These are phyloP conservation scores for Chiroxiphia lanceolata DNA, from an alignment of 2,797 vertebrate species.

Conservation along the genomic window DNA sequence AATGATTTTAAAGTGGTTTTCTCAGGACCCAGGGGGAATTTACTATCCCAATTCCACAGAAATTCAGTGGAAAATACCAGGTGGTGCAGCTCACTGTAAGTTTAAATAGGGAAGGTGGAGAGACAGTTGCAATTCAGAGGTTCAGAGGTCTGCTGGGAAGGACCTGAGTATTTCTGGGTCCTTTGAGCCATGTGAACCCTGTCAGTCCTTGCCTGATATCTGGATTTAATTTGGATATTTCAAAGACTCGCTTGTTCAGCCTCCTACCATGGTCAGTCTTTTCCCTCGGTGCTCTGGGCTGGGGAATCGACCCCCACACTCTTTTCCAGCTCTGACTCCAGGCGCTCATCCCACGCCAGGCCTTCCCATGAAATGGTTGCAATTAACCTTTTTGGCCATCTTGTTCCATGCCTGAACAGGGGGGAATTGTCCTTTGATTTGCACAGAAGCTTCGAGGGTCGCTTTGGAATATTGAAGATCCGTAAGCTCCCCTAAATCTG, in stretches of 20 bases:
- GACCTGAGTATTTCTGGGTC: not conserved
- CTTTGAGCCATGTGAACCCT: not conserved
- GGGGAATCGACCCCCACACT: not conserved
- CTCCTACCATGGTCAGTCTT: fast-evolving
- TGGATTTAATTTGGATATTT: not conserved
- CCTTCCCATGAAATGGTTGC: fast-evolving
- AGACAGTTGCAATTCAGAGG: not conserved
- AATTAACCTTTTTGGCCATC: not conserved
- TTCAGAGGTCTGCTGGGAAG: not conserved
- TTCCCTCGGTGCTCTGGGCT: not conserved
- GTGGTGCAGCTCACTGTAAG: not conserved
- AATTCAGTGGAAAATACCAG: not conserved
- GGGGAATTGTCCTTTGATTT: not conserved
- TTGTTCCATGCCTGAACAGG: not conserved
- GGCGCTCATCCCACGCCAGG: fast-evolving
- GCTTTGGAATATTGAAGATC: fast-evolving
- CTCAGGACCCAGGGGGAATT: not conserved
- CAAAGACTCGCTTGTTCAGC: not conserved
- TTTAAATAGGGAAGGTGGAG: not conserved
- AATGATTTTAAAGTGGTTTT: not conserved
- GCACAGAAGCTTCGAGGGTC: not conserved
- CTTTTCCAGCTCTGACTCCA: not conserved
- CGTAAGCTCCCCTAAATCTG: not conserved
- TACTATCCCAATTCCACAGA: not conserved
- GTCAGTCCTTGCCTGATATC: not conserved